Conservation (phyloP, 2,113 vertebrate genomes). For the Tretioscincus oriximinensis region DNA sequence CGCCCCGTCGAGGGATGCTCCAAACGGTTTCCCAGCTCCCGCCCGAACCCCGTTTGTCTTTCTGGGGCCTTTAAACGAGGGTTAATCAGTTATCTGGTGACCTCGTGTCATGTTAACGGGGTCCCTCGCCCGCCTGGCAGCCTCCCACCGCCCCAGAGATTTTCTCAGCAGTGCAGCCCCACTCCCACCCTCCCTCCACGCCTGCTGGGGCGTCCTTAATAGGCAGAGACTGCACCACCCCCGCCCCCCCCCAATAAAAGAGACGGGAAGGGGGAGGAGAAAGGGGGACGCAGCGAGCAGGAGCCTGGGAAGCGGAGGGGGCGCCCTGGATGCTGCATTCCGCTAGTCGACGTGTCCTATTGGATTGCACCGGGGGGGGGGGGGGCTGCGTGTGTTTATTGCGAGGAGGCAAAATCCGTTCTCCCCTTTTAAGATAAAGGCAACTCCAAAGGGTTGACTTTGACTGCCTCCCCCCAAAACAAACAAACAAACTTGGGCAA, state of each 20-base stretch:
- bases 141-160: conserved; percentile 41
- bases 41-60: conserved; percentile 72
- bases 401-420: no score
- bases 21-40: conserved; percentile 78
- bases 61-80: conserved; percentile 60
- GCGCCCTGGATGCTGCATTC: no score
- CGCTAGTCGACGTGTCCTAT: not conserved
- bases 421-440: not conserved
- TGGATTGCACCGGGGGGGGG: not conserved
- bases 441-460: not conserved
- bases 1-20: conserved; percentile 84
- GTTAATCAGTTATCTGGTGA: conserved; percentile 70
- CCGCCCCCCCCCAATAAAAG: not conserved
- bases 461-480: not conserved
- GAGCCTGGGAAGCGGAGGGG: not conserved
- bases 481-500: no score
- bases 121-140: conserved; percentile 46
- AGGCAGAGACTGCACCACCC: not conserved
- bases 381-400: no score
- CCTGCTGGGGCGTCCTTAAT: not conserved
- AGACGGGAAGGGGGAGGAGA: not conserved
- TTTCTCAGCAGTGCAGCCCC: not conserved
- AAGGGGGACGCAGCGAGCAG: not conserved
- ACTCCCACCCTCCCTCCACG: no score
- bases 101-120: conserved; percentile 69